A percentile compares a stretch with the other conserved stretches of the same genome.
These are phyloP conservation scores for Drosophila putrida DNA, from an alignment of 2,888 invertebrate genomes.

Conservation along the genomic window DNA sequence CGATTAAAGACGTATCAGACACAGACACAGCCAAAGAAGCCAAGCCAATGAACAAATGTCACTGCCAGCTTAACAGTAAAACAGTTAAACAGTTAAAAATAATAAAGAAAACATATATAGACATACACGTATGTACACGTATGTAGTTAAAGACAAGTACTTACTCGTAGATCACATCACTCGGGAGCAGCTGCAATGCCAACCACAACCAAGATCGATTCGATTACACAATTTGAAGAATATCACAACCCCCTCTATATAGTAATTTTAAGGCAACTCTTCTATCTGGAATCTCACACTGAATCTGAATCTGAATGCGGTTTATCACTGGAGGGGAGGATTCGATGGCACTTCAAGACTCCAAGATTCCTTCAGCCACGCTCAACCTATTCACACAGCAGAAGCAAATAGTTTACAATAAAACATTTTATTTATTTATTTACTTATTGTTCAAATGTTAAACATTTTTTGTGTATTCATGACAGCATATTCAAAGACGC, in stretches of 20 bases:
- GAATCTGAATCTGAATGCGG: conserved; percentile 9
- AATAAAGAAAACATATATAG: neutral
- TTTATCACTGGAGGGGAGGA: neutral
- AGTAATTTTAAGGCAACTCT: neutral
- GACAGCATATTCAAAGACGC: conserved; percentile 76
- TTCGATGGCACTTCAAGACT: conserved; percentile 6
- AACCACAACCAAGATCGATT: conserved; percentile 15
- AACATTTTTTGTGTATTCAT: conserved; percentile 19
- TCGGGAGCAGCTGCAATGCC: conserved; percentile 43
- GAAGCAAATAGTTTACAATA: conserved; percentile 19
- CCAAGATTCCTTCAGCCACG: conserved; percentile 24
- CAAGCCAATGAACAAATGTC: conserved; percentile 67
- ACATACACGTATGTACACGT: neutral
- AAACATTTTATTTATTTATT: conserved; percentile 20
- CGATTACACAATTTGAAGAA: neutral
- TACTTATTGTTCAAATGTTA: conserved; percentile 8
- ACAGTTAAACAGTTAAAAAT: neutral
- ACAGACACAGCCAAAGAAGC: conserved; percentile 58
- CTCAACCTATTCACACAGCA: conserved; percentile 12
- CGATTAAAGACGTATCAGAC: conserved; percentile 27
- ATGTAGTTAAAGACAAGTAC: conserved; percentile 23
- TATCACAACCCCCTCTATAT: neutral
- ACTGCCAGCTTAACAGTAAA: conserved; percentile 63
- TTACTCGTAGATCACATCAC: conserved; percentile 21
- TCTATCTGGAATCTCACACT: conserved; percentile 16